These are phyloP conservation scores for Ciconia stormi DNA, from an alignment of 2,113 vertebrate genomes.

Conservation along the genomic window DNA sequence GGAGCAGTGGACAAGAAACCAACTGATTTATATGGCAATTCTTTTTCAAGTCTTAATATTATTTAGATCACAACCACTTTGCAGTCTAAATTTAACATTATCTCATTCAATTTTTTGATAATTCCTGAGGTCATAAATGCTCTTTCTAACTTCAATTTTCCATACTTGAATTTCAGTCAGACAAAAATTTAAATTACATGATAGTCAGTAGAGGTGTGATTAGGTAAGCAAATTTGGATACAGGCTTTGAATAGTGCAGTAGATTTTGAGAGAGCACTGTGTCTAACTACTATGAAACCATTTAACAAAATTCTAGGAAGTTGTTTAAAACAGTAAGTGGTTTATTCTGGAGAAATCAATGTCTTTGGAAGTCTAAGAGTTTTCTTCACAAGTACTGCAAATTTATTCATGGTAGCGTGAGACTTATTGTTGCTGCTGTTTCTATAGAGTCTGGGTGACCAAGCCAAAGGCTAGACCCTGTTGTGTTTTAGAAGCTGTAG, in stretches of 20 bases:
- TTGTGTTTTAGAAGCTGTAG: neutral
- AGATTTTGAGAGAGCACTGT: rapidly evolving
- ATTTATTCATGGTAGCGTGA: neutral
- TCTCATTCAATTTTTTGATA: neutral
- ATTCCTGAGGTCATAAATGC: neutral
- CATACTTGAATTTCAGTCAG: neutral
- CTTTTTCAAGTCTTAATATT: neutral
- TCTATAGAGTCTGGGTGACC: neutral
- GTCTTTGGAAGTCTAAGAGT: neutral
- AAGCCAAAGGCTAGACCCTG: neutral
- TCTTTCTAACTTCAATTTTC: neutral
- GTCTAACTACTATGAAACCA: neutral
- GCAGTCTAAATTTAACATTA: neutral
- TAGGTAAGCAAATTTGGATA: neutral
- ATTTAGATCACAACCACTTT: neutral
- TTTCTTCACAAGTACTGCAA: neutral
- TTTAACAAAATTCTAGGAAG: neutral
- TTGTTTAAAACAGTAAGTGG: neutral
- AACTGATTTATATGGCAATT: neutral
- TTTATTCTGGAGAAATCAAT: neutral
- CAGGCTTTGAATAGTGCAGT: neutral
- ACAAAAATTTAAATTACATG: neutral
- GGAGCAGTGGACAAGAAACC: neutral
- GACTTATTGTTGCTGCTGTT: neutral
- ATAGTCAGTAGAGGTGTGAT: neutral